Evolutionary conservation across 2,113 vertebrate genomes (phyloP), one percentile per base, ranked within the genome.

Genomic region (Aspiorhynchus laticeps): DNA sequence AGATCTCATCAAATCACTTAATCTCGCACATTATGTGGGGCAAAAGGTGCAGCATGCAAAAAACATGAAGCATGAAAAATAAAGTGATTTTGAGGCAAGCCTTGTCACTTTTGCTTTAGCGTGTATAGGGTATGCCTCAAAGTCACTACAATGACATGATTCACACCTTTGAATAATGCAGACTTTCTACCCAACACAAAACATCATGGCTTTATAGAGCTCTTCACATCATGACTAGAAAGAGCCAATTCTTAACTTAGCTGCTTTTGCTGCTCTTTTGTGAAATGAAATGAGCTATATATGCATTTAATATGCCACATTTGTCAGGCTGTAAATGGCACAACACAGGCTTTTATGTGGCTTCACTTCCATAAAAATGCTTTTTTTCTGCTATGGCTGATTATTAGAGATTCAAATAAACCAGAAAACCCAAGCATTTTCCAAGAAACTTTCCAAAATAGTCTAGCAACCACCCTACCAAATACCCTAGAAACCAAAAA

Each of bases 1-100:
- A 78, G 89, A 84, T 43, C 84, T 86, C 86, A 79, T 84, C 53
- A 79, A 83, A 85, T 80, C 61, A 26, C 71, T 83, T 71, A 69
- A 87, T 69, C 76, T 77, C 41, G 2, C 48, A 85, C 43, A 85
- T 84, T 10, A 43, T 76, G 48, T 12, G 46, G 65, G 61, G 67
- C 7, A 21, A 79, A 76, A 83, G 43, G 51, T 81, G 15, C 24
- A 5, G 5, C 69, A 67, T 84, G 80, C 83, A 84, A 69, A 86
- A 83, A 87, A 83, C 84, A 86, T 77, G 80, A 56, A 79, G 36
- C 73, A 56, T 38, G 28, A 48, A 56, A 83, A 83, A 59, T 83
- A 84, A 88, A 83, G 85, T 79, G 80, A 53, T 79, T 76, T 75
- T 33, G 2, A 21, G 73, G 67, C 59, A 43, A n/a, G 73, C 28